These are phyloP conservation scores for Rhysida immarginata DNA, from an alignment of 1,140 invertebrate species.

Conservation along the genomic window DNA sequence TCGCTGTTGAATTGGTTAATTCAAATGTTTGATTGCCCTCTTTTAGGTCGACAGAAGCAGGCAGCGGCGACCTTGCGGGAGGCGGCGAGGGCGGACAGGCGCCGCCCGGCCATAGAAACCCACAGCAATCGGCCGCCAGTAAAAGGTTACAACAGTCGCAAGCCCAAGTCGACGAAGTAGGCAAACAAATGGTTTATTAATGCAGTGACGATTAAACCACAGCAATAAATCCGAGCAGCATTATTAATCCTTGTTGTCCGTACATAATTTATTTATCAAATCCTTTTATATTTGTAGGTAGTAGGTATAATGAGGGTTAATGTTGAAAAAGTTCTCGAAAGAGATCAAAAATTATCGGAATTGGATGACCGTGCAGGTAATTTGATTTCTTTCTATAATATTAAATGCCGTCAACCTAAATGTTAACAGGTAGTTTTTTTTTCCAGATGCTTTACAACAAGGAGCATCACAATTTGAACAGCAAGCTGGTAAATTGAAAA, in stretches of 20 bases:
- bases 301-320: slow-evolving; percentile 97
- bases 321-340: slow-evolving; percentile 95
- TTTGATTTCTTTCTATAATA: too few species aligned
- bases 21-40: too few species aligned
- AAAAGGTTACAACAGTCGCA: slow-evolving; percentile 94
- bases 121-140: slow-evolving; percentile 75
- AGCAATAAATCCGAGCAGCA: too few species aligned
- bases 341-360: slow-evolving; percentile 94
- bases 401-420: too few species aligned
- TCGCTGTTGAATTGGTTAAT: too few species aligned
- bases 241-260: too few species aligned
- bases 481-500: slow-evolving; percentile 46
- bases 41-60: slow-evolving; percentile 14
- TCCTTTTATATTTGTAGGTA: slow-evolving; percentile 48
- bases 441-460: slow-evolving; percentile 45
- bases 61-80: not conserved
- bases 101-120: slow-evolving; percentile 52
- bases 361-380: slow-evolving; percentile 87
- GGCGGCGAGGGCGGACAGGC: too few species aligned
- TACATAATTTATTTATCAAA: too few species aligned
- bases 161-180: slow-evolving; percentile 91
- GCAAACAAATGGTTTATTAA: too few species aligned
- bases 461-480: slow-evolving; percentile 52
- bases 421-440: too few species aligned
- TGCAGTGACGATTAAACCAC: too few species aligned